These are phyloP conservation scores for Philotrypesis tridentata DNA, from an alignment of 1,140 invertebrate species.

Conservation along the genomic window DNA sequence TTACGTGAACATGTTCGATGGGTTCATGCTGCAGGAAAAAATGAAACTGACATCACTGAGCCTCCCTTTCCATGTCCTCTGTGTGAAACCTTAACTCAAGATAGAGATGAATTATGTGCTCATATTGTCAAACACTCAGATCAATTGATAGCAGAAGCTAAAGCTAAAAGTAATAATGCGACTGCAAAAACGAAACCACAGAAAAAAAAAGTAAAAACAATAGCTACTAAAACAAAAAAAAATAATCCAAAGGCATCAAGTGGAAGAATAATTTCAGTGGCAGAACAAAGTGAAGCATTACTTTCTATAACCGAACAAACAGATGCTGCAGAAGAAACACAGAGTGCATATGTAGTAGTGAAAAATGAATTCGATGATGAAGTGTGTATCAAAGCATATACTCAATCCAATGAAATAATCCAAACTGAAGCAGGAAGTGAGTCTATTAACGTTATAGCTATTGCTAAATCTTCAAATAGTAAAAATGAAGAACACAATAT, in stretches of 20 bases:
- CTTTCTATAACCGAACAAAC: conserved; percentile 59
- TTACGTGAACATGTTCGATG: conserved; percentile 73
- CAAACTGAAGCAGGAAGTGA: not conserved
- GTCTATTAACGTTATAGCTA: conserved; percentile 38
- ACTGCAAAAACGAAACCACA: conserved; percentile 57
- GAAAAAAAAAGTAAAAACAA: conserved; percentile 59
- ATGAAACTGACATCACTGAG: conserved; percentile 60
- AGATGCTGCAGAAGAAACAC: conserved; percentile 20
- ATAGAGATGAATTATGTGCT: conserved; percentile 73
- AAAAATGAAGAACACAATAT: conserved; percentile 12
- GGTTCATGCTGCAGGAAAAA: conserved; percentile 72
- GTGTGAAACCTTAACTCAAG: conserved; percentile 68
- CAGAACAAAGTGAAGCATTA: conserved; percentile 60
- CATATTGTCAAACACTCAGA: conserved; percentile 75
- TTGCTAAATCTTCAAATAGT: conserved; percentile 27
- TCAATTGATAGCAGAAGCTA: conserved; percentile 71
- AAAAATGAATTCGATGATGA: conserved; percentile 42
- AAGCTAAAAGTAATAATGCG: conserved; percentile 65
- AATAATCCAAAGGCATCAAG: not conserved
- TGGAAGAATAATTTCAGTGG: conserved; percentile 40
- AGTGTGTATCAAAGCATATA: conserved; percentile 23
- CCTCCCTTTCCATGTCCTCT: conserved; percentile 69
- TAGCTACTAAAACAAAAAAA: conserved; percentile 39
- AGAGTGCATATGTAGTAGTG: conserved; percentile 52
- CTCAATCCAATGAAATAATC: not conserved